phyloP scores from a whole-genome alignment of 2,113 vertebrate species.

The Strix uralensis region DNA sequence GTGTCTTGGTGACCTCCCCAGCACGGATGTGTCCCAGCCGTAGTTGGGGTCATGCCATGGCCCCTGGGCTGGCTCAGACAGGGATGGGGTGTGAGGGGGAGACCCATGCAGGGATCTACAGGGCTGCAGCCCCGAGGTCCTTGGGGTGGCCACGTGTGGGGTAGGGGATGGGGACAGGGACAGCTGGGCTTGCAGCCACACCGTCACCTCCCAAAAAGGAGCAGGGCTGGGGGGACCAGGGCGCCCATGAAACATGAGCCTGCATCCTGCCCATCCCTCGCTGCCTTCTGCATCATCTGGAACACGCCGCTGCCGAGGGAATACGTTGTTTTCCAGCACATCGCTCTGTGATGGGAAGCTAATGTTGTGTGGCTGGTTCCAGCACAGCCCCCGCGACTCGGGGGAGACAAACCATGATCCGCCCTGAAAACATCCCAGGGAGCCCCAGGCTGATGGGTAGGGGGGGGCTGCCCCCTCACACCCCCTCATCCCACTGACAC shows the following conservation, averaged over 20 bases:
- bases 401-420: not conserved
- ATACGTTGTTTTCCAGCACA: not conserved
- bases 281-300: not conserved
- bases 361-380: constrained; percentile 29
- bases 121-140: fast-evolving
- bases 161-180: not conserved
- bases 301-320: not conserved
- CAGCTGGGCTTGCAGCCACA: not conserved
- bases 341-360: constrained; percentile 22
- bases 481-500: not conserved
- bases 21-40: not conserved
- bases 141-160: fast-evolving
- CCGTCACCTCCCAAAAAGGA: not conserved
- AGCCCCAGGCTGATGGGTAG: fast-evolving
- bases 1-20: not conserved
- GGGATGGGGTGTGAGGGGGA: not conserved
- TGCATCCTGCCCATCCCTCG: not conserved
- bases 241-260: fast-evolving
- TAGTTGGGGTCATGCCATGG: fast-evolving
- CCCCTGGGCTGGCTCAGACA: fast-evolving
- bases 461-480: not conserved
- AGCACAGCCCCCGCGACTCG: fast-evolving
- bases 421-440: fast-evolving
- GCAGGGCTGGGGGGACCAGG: not conserved
- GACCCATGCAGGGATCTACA: fast-evolving